Evolutionary conservation across 35 echinoderm and acorn worm genomes (phyloP), one percentile per base, ranked within the genome.

Genomic region (Hemicentrotus pulcherrimus): DNA sequence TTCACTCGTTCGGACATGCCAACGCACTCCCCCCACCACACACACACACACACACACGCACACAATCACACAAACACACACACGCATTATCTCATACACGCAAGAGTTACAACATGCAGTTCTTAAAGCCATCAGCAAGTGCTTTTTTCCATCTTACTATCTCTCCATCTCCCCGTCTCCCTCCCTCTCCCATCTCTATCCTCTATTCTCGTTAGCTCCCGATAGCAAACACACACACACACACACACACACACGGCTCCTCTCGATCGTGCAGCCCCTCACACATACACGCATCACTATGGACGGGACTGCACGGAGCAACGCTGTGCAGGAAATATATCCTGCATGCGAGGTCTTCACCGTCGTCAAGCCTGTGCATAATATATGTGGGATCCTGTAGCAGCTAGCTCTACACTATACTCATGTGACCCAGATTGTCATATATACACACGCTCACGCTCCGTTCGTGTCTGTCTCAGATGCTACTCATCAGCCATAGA

Each of bases 291-390:
- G 65, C 65, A 78, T 78, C 65, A 22, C 65, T 78, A 78, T 78
- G 24, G 65, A 78, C 19, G 65, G 65, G 65, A 78, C 65, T 78
- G 65, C 65, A 78, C 65, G 65, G 28, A 78, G 24, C 65, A 4
- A n/a, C 65, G 65, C 65, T 78, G 65, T 78, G 65, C 65, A 78
- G 65, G 65, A 78, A 78, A 78, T 78, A 78, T 28, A 78, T n/a
- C 65, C 65, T n/a, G 65, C 65, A 78, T 78, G 65, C 65, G 65
- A 78, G 65, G 65, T 78, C 65, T 78, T 78, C 65, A n/a, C 65
- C 65, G 24, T n/a, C 50, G 50, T 55, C 19, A 22, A 78, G 65
- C 65, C 65, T 22, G 65, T 78, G 65, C 65, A 78, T 78, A 78
- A 78, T 78, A 78, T 78, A 78, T 78, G 65, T 78, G 19, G 65